Evolutionary conservation across 2,113 vertebrate genomes (phyloP).

Genomic region (Miniopterus natalensis): DNA sequence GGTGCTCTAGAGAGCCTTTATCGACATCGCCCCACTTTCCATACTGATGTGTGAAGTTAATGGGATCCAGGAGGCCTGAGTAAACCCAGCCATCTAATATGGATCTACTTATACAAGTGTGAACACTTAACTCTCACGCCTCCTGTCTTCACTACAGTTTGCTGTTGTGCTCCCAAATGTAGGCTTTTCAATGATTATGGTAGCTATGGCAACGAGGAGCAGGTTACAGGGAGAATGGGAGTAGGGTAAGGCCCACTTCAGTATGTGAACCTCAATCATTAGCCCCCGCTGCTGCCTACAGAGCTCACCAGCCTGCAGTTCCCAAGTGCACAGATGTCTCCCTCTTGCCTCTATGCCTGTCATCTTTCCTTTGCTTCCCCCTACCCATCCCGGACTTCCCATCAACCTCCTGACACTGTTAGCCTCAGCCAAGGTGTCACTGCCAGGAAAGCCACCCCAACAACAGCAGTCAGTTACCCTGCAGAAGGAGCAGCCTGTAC

Average conservation of each 20-base stretch:
- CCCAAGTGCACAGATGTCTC: not conserved
- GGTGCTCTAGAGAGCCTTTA: too few species aligned
- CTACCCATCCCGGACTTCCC: not conserved
- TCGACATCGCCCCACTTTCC: not conserved
- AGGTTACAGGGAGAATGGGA: not conserved
- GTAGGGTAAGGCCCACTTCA: not conserved
- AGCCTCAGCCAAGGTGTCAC: not conserved
- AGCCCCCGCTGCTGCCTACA: not conserved
- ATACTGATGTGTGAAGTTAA: not conserved
- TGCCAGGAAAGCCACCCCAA: not conserved
- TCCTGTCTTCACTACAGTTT: not conserved
- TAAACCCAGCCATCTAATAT: not conserved
- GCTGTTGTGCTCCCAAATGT: not conserved
- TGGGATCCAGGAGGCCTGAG: not conserved
- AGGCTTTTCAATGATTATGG: not conserved
- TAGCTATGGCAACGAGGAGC: not conserved
- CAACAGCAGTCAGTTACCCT: not conserved
- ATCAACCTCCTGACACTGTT: not conserved
- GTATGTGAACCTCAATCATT: not conserved
- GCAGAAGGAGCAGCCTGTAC: not conserved
- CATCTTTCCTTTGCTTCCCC: not conserved
- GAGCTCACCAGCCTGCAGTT: not conserved
- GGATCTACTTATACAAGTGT: rapidly evolving
- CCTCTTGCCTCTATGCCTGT: not conserved
- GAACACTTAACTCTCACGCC: not conserved